Base-by-base conservation (phyloP, 2,888 invertebrate genomes). In the Pseudoips prasinana region DNA sequence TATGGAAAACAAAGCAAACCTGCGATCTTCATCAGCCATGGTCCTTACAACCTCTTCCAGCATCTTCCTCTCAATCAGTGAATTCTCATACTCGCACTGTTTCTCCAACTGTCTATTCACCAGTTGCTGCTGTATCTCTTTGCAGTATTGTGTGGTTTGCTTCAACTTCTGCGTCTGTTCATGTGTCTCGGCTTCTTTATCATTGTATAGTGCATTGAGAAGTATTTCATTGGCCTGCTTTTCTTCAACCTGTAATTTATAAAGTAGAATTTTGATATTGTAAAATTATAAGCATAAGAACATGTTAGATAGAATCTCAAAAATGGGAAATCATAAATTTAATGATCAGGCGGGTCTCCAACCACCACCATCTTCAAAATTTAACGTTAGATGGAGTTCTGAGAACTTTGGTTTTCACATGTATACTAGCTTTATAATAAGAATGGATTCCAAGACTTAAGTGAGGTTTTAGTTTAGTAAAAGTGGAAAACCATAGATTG, bases 21-120 rank as follows among this genome's bases (percentile, higher is more conserved):
- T 83, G 53, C 89, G 80, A 58, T 92, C 92, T 63, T 92, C 92
- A 63, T 92, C 91, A 18, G 91, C 85, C 0, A 92, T 83, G n/a
- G 90, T 83, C 51, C 86, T 81, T 46, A 90, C 80, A 17, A 92
- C 80, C 22, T 91, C 91, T 50, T 92, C 92, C 3, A 92, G 71
- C 80, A 92, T 88, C 52, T 90, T 90, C 79, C 92, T 92, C 62
- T 92, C 92, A 33, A 88, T 80, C 3, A 92, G 70, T 8, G 84
- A 86, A 36, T 92, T 91, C 48, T 92, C 90, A 39, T 90, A 91
- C 40, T 84, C 67, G 39, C 89, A 90, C 49, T 91, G 85, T 46
- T 73, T 85, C 44, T 80, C 72, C 33, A 75, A 73, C 39, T 91
- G 89, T 1, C 79, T 68, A 46, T 87, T 82, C 11, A 91, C 91